A percentile compares a stretch with the other conserved stretches of the same genome.
Conservation (phyloP, 2,888 invertebrate genomes). For the Merodon equestris region DNA sequence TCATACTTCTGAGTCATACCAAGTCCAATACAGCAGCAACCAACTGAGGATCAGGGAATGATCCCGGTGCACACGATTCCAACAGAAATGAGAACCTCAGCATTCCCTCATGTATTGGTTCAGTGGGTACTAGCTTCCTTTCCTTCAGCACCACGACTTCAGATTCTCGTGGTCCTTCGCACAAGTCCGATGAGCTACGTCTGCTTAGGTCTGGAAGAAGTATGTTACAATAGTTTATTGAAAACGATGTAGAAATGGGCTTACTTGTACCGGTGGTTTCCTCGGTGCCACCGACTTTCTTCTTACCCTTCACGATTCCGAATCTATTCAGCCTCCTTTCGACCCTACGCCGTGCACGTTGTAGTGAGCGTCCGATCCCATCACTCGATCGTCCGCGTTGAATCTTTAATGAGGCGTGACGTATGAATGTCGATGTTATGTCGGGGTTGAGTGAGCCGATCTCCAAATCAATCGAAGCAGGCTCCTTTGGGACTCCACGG, state of each 20-base stretch:
- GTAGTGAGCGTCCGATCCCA: constrained; percentile 83
- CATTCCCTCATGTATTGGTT: constrained; percentile 92
- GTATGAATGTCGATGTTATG: constrained; percentile 81
- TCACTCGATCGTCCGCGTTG: constrained; percentile 78
- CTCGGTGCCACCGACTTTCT: constrained; percentile 92
- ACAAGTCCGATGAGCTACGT: constrained; percentile 90
- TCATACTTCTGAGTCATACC: constrained; percentile 80
- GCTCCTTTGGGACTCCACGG: constrained; percentile 81
- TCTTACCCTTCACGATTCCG: constrained; percentile 90
- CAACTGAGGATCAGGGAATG: constrained; percentile 96
- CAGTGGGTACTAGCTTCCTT: constrained; percentile 88
- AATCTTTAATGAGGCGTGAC: constrained; percentile 79
- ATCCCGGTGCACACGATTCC: constrained; percentile 97
- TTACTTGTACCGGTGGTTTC: constrained; percentile 88
- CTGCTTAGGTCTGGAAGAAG: constrained; percentile 83
- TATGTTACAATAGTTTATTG: not conserved
- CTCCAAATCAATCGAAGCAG: constrained; percentile 80
- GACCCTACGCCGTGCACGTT: constrained; percentile 91
- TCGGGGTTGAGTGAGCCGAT: constrained; percentile 81
- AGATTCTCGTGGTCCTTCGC: constrained; percentile 88
- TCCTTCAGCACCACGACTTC: constrained; percentile 94
- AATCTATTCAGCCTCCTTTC: constrained; percentile 93
- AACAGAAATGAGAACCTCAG: constrained; percentile 93
- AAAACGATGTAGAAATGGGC: constrained; percentile 74
- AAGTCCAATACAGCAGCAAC: constrained; percentile 96